A percentile compares a stretch with the other conserved stretches of the same genome.
These are phyloP conservation scores for Rhinatrema bivittatum DNA, from an alignment of 2,797 vertebrate species.

Conservation along the genomic window DNA sequence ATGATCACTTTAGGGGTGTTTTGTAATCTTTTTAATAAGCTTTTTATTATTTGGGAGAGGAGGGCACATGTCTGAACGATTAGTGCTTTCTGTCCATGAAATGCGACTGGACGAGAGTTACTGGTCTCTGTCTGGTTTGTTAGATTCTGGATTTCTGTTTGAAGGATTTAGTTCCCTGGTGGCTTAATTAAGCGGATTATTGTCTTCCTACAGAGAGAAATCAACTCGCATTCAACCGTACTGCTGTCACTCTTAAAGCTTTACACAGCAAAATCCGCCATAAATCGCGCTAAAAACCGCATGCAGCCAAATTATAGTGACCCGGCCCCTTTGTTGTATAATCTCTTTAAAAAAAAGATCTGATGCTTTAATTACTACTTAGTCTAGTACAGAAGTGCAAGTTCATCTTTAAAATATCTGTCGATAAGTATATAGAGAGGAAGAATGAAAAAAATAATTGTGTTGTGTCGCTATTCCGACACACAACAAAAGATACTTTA, in stretches of 20 bases:
- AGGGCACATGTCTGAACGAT: neutral
- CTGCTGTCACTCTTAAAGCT: slow-evolving; percentile 24
- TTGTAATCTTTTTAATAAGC: too few relatives aligned
- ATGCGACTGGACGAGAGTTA: neutral
- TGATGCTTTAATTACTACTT: neutral
- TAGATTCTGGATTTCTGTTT: slow-evolving; percentile 53
- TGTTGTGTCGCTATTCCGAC: too few relatives aligned
- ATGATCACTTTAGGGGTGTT: too few relatives aligned
- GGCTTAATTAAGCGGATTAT: slow-evolving; percentile 98
- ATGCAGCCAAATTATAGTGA: slow-evolving; percentile 4
- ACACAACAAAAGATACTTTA: too few relatives aligned
- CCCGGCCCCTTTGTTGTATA: neutral
- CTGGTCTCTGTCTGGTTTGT: slow-evolving; percentile 1
- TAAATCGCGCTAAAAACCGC: slow-evolving; percentile 8
- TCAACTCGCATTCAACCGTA: slow-evolving; percentile 59
- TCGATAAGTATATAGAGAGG: too few relatives aligned
- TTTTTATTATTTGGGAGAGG: too few relatives aligned
- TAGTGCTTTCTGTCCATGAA: neutral
- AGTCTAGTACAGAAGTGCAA: neutral
- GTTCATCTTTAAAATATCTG: too few relatives aligned
- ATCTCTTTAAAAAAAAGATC: neutral
- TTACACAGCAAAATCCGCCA: slow-evolving; percentile 32
- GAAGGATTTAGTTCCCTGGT: slow-evolving; percentile 75
- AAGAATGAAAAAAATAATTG: too few relatives aligned
- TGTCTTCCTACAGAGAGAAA: slow-evolving; percentile 76